Conservation (phyloP, 2,797 vertebrate genomes). For the Otus scops region DNA sequence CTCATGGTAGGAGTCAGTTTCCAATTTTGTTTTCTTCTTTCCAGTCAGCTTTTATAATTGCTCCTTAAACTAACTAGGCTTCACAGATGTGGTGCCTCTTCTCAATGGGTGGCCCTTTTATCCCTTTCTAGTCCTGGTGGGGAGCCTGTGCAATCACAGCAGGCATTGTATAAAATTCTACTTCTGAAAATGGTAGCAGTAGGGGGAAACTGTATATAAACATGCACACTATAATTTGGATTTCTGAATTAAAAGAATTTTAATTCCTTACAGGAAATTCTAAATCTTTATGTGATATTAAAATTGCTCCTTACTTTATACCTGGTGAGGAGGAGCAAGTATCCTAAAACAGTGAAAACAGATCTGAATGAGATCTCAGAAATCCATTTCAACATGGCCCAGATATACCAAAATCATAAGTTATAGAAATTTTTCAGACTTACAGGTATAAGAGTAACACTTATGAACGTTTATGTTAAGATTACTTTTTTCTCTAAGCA, state of each 20-base stretch:
- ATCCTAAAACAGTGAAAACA: neutral
- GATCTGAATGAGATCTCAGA: neutral
- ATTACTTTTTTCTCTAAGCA: neutral
- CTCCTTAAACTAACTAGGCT: constrained; percentile 1
- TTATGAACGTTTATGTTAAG: neutral
- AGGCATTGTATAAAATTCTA: neutral
- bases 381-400: neutral
- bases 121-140: neutral
- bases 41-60: neutral
- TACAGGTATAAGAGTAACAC: neutral
- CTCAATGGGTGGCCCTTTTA: neutral
- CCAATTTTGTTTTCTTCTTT: neutral
- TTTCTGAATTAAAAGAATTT: neutral
- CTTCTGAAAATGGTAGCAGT: neutral
- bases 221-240: neutral
- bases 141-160: constrained; percentile 2
- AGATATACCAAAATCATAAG: neutral
- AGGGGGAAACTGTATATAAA: neutral
- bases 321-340: neutral
- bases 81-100: neutral
- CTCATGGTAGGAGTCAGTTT: neutral
- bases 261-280: neutral
- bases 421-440: neutral
- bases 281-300: neutral
- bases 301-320: neutral